Conservation (phyloP, 2,113 vertebrate species). For the Bostrychus sinensis region DNA sequence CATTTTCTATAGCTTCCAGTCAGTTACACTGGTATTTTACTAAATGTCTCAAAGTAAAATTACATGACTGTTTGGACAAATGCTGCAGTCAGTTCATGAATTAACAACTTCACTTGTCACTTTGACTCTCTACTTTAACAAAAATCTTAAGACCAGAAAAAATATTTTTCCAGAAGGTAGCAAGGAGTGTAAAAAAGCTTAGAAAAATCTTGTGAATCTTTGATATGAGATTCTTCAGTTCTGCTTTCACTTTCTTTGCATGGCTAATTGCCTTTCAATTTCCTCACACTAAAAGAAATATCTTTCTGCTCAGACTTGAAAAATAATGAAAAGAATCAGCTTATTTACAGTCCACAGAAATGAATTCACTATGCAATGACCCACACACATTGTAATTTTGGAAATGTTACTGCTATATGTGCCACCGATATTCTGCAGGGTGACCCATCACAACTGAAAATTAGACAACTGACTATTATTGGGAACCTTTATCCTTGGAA, state of each 20-base stretch:
- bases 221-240: constrained; percentile 37
- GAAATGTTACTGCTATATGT: constrained; percentile 37
- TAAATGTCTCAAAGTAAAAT: too few relatives aligned
- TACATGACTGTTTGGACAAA: too few relatives aligned
- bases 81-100: too few relatives aligned
- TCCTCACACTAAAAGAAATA: too few relatives aligned
- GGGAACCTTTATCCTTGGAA: too few relatives aligned
- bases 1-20: constrained; percentile 6
- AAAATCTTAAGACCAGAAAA: too few relatives aligned
- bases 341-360: constrained; percentile 64
- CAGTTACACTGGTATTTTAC: too few relatives aligned
- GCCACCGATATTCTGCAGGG: constrained; percentile 22
- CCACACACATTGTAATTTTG: constrained; percentile 60
- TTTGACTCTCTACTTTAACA: too few relatives aligned
- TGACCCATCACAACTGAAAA: constrained; percentile 34
- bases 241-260: constrained; percentile 43
- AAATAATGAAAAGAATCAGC: constrained; percentile 58
- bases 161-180: too few relatives aligned
- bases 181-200: too few relatives aligned
- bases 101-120: too few relatives aligned
- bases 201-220: too few relatives aligned
- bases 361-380: constrained; percentile 61
- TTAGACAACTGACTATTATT: constrained; percentile 17
- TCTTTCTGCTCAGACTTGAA: constrained; percentile 24
- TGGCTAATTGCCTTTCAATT: constrained; percentile 59